phyloP scores from a whole-genome alignment of 2,888 invertebrate genomes.

The Morpho helenor region DNA sequence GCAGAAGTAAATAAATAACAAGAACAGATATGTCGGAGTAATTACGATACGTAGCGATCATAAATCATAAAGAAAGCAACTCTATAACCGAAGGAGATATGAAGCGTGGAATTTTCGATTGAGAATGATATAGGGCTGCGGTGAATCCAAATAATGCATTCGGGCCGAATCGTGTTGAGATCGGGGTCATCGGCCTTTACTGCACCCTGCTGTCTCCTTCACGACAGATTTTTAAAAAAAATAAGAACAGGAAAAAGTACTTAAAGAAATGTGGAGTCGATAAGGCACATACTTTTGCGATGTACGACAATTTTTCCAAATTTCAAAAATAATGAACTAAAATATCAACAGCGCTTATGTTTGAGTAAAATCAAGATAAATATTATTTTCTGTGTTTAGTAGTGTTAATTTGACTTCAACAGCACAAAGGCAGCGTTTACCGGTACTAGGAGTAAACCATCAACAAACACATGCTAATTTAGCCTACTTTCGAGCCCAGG shows the following conservation, averaged over 20 bases:
- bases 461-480: conserved; percentile 30
- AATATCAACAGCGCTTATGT: background rate
- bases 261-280: conserved; percentile 19
- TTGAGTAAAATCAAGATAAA: conserved; percentile 16
- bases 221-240: conserved; percentile 39
- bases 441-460: conserved; percentile 24
- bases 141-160: conserved; percentile 64
- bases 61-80: conserved; percentile 71
- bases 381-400: conserved; percentile 28
- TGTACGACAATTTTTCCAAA: too few species aligned
- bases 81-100: conserved; percentile 63
- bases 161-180: conserved; percentile 59
- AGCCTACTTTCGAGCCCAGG: conserved; percentile 21
- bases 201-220: conserved; percentile 36
- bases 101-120: conserved; percentile 67
- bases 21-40: conserved; percentile 40
- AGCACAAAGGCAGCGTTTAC: conserved; percentile 21
- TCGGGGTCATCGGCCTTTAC: conserved; percentile 63
- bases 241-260: conserved; percentile 40
- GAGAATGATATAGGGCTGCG: conserved; percentile 62
- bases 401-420: conserved; percentile 30
- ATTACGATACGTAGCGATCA: conserved; percentile 47
- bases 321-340: too few species aligned
- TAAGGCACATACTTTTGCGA: conserved; percentile 7
- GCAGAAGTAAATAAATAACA: conserved; percentile 29